These are phyloP conservation scores for Chamaea fasciata DNA, from an alignment of 2,113 vertebrate genomes.

Conservation along the genomic window DNA sequence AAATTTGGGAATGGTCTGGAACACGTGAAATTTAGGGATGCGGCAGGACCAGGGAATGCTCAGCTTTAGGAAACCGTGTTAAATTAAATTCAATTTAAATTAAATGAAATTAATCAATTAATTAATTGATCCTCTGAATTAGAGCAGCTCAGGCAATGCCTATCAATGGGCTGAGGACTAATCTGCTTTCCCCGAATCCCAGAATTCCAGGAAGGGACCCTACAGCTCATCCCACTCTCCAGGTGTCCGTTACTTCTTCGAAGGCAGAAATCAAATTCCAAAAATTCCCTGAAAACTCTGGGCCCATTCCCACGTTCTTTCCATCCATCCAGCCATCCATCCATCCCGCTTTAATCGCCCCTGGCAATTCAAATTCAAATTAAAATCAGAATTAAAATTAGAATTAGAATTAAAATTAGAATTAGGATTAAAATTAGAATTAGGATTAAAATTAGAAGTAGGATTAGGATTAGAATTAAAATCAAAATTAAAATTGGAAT, in stretches of 20 bases:
- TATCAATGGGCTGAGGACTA: background rate
- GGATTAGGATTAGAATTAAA: too few species aligned
- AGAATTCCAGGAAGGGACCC: background rate
- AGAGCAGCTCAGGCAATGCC: background rate
- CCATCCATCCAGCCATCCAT: too few species aligned
- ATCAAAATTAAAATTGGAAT: too few species aligned
- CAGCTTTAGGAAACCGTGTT: too few species aligned
- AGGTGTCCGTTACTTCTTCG: accelerated
- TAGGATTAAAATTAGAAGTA: too few species aligned
- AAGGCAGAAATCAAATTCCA: background rate
- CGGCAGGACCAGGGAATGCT: background rate
- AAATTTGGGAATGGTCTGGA: background rate
- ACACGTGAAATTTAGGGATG: background rate
- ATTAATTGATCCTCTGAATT: background rate
- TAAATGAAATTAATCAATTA: background rate
- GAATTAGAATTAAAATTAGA: too few species aligned
- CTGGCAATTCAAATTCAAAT: too few species aligned
- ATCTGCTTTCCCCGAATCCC: background rate
- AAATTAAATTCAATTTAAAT: too few species aligned
- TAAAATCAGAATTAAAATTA: too few species aligned
- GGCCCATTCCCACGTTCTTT: background rate
- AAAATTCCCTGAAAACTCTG: background rate
- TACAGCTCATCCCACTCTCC: accelerated
- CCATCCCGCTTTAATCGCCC: background rate
- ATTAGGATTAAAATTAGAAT: too few species aligned